Conservation (phyloP, 2,113 vertebrate genomes). For the Empidonax traillii region DNA sequence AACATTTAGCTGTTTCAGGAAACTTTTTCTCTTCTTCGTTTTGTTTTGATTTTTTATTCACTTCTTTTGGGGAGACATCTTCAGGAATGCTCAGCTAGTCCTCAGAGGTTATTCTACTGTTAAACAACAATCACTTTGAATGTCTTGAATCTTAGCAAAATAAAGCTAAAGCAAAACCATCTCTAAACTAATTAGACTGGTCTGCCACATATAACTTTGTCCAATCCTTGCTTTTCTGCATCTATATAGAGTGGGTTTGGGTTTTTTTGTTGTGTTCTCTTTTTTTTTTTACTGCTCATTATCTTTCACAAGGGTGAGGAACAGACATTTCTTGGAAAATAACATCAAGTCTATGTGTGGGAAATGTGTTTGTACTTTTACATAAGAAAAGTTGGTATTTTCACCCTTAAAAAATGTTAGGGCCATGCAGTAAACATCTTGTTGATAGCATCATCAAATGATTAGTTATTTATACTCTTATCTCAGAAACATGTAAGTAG, state of each 20-base stretch:
- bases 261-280: fast-evolving
- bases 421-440: neutral
- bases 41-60: neutral
- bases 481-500: neutral
- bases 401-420: neutral
- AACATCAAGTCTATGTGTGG: neutral
- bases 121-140: neutral
- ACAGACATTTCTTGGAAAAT: neutral
- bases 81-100: neutral
- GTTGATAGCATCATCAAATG: neutral
- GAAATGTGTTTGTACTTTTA: neutral
- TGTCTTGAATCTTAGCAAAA: neutral
- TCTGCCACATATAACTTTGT: neutral
- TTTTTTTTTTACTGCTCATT: neutral
- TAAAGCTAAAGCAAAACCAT: neutral
- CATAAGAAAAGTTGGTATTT: neutral
- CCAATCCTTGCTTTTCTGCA: neutral
- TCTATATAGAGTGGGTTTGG: neutral
- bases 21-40: neutral
- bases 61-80: neutral
- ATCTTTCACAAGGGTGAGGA: neutral
- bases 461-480: neutral
- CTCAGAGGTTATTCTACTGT: neutral
- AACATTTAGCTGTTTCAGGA: neutral
- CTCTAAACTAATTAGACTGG: neutral